Evolutionary conservation across 2,113 vertebrate genomes (phyloP), one percentile per base, ranked within the genome.

Genomic region (Oceanites oceanicus): DNA sequence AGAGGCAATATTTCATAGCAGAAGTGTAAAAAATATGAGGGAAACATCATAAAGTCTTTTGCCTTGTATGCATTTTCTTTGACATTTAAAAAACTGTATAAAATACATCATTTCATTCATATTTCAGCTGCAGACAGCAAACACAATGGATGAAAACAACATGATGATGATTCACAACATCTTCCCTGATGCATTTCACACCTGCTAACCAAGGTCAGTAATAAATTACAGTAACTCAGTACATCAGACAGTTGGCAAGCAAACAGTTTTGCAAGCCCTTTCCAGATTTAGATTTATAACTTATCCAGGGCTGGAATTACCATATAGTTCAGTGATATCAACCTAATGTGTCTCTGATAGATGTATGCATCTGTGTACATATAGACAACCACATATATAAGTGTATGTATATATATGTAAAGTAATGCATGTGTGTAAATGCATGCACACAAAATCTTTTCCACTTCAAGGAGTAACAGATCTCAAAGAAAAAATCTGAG

Each of bases 191-290:
- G 62, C 36, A 72, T 91, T 88, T 91, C 70, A 92, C 56, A 90
- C 65, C 66, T 94, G 52, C 32, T 90, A 96, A 82, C 61, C 58
- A 86, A 93, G 78, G 78, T 75, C 61, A 78, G 47, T 40, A 94
- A 82, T 90, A 88, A 88, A 82, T 85, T 82, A 68, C 11, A 71
- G 12, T 62, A 87, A 72, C n/a, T 94, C 59, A 85, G 42, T 77
- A 71, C 25, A 74, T 67, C 50, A 70, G 27, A 86, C 13, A 34
- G 47, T 52, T 85, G 70, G 25, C 56, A 88, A 81, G 40, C 15
- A 84, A 91, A 45, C 30, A 77, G 18, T 56, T 79, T 91, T 80
- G 34, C 38, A 77, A 74, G 7, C 15, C 10, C 17, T 67, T 81
- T 91, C 30, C 36, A 75, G 26, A 27, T 71, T 78, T n/a, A 77